Base-by-base conservation (phyloP, 2,888 invertebrate genomes). In the Drosophila macrospina region DNA sequence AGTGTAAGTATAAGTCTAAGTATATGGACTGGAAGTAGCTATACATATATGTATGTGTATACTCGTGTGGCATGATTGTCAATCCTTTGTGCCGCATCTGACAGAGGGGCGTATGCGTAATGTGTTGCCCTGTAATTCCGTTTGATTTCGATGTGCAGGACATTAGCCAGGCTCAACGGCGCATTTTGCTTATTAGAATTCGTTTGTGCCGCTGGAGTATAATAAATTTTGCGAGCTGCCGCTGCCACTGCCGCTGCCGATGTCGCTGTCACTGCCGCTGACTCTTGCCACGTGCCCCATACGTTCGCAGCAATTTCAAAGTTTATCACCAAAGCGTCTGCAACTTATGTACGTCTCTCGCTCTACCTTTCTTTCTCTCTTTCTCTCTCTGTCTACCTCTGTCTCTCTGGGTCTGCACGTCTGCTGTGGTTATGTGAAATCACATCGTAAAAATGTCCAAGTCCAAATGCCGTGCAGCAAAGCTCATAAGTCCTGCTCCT, bases 361-460 rank as follows among this genome's bases (percentile, higher is more conserved):
- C 45, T 20, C 50, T 44, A 4, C 42, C 41, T 24, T 42, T 20
- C 24, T 11, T 54, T 36, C 20, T 34, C 45, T 5, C 16, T 37
- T 7, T 42, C 13, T 36, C 16, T 54, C 42, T 15, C 37, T 61
- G 36, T 61, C 10, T 34, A 11, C 20, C 32, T 11, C 24, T 32
- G 28, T 13, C 28, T 7, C 5, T 26, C 16, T 34, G 50, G 70
- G 85, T 87, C 79, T 84, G 77, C 85, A 79, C 72, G 87, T 88
- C 86, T 87, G 86, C 77, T 85, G 89, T 82, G 88, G 85, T 85
- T 89, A 87, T 86, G 89, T 78, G 88, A 90, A 90, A 88, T 90
- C 88, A 88, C 82, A 86, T 90, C 91, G 91, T 90, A 90, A 90
- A 90, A 91, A 88, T 88, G 88, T 90, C 87, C 86, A 86, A 89